Base-by-base conservation (phyloP, 2,797 vertebrate genomes). In the Lacerta bilineata region DNA sequence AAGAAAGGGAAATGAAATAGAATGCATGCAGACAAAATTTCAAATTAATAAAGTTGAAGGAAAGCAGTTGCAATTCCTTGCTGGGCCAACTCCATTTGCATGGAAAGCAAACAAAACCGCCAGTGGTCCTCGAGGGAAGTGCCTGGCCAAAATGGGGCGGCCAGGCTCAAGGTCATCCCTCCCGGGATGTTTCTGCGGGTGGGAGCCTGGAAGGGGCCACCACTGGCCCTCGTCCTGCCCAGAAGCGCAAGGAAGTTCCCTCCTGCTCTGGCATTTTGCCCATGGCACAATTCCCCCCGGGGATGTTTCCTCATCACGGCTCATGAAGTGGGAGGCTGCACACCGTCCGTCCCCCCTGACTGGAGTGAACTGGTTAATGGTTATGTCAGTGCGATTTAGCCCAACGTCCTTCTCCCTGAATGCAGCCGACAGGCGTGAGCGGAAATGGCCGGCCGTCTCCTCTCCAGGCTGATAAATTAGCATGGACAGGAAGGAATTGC, bases 401-500 rank as follows among this genome's bases (percentile, higher is more conserved):
- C 69, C 2, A 0, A 3, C 4, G 0, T 41, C 84, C 20, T 71
- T 36, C 27, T n/a, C 36, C 77, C 89, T 36, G 86, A 43, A 29
- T 0, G 9, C 84, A 36, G 7, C 0, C 80, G 69, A 46, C 46
- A 41, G 71, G n/a, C 8, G 5, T 7, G 15, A 75, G 46, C 2
- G 41, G 69, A 29, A 77, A 20, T 0, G 1, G 29, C 33, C 27
- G 1, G 7, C 68, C 20, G 46, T 10, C 13, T 1, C 5, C 3
- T 69, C 69, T 43, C 76, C 10, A 2, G 0, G 23, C 50, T 72
- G 87, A 76, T n/a, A 29, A n/a, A 80, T 5, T 10, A 3, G 43
- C 1, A 1, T 2, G 5, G 80, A 33, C 55, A 0, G 4, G 0
- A 2, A 33, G 5, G n/a, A n/a, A n/a, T 39, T 50, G 68, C 76